Conservation (phyloP, 2,888 invertebrate species). For the Drosophila gaucha region DNA sequence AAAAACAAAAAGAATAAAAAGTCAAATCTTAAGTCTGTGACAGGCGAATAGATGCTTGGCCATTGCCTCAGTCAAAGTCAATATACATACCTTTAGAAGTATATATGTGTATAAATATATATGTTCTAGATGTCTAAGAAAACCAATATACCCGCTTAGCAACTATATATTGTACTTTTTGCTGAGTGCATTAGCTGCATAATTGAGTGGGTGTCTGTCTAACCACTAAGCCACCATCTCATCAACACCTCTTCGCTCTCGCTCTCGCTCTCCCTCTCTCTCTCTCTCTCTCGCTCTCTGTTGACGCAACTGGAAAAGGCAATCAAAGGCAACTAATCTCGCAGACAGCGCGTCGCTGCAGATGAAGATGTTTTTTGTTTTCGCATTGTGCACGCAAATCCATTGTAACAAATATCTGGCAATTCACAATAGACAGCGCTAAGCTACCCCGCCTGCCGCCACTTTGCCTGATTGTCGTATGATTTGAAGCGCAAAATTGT, state of each 20-base stretch:
- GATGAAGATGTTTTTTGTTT: constrained; percentile 26
- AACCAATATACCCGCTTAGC: background rate
- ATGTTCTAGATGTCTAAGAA: too few species aligned
- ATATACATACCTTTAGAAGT: too few species aligned
- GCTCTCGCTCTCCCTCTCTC: background rate
- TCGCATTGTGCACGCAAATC: constrained; percentile 29
- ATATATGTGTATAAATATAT: too few species aligned
- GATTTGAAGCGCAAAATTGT: constrained; percentile 67
- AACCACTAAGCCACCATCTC: constrained; percentile 1
- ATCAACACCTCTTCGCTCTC: background rate
- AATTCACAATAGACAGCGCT: background rate
- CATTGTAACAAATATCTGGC: constrained; percentile 18
- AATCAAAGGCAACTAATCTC: constrained; percentile 16
- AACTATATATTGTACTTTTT: background rate
- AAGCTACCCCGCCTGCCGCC: too few species aligned
- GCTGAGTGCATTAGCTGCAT: background rate
- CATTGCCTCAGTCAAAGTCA: too few species aligned
- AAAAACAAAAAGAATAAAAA: too few species aligned
- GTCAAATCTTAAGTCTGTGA: too few species aligned
- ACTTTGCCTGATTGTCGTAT: constrained; percentile 39
- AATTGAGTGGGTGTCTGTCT: constrained; percentile 21
- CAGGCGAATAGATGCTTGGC: too few species aligned
- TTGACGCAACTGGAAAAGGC: constrained; percentile 44
- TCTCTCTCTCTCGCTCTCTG: background rate
- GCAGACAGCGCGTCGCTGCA: constrained; percentile 18